Base-by-base conservation (phyloP, 2,113 vertebrate species). In the Zapornia atra region DNA sequence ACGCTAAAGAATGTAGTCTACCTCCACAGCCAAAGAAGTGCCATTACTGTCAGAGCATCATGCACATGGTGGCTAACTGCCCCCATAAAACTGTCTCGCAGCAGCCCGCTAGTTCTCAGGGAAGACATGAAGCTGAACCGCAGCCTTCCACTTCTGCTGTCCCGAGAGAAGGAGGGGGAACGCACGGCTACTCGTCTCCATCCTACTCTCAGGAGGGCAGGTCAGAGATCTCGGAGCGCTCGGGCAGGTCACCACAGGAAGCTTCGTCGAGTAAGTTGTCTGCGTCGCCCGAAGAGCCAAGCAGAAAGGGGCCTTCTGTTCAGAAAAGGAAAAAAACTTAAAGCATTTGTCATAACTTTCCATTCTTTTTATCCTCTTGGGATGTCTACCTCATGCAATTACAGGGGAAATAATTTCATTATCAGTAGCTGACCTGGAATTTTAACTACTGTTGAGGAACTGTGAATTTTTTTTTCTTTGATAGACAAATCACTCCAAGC, bases 251-350 rank as follows among this genome's bases (percentile, higher is more conserved):
- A 53, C 98, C 98, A 24, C 98, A 98, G 94, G 99, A 99, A 94
- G 98, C 98, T 83, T 98, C 98, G 31, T 96, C 98, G 5, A 95
- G 92, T 61, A 99, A 98, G 97, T 95, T 98, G 59, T 98, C 99
- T 69, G 98, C 95, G 0, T 99, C 98, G 10, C 98, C 99, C 3
- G 99, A 99, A 96, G 99, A 99, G 95, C 98, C 98, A 42, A 98
- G 96, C 97, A 99, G 98, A 93, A 98, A 98, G 68, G 99, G 98
- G 95, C 98, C 98, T 97, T 98, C 98, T 54, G 98, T 99, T 97
- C 99, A 99, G 95, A 99, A 99, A 96, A 98, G 99, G 97, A 99
- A 99, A 98, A 99, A 99, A 97, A 98, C 98, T 97, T 99, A 99
- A 96, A 60, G 51, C 50, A 1, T 95, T 97, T 93, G 71, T 96